Base-by-base conservation (phyloP, 2,113 vertebrate species). In the Lepisosteus oculatus region DNA sequence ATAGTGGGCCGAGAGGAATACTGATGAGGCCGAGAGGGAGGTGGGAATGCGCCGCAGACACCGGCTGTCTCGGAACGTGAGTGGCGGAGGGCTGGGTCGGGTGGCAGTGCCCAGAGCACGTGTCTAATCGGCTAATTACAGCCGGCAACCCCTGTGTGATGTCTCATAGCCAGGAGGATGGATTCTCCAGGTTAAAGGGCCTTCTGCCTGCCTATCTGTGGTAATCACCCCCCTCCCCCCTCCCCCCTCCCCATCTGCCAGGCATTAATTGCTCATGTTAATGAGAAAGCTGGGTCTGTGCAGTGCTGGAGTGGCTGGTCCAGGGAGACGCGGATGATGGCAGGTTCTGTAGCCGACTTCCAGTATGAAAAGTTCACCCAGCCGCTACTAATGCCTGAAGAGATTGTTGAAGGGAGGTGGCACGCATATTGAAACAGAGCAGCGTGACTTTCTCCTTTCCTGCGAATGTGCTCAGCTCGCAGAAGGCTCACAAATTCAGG, bases 361-460 rank as follows among this genome's bases (percentile, higher is more conserved):
- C 17, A 29, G 17, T 29, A 29, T 29, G 47, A 51, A 2, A 51
- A 51, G 5, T 9, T 6, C 5, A 9, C 47, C 47, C 47, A 51
- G 47, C 5, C 8, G 47, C 47, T 51, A 9, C 4, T 51, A 51
- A 9, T 51, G 47, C 0, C 17, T 51, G 47, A 6, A 51, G 4
- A 51, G 47, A 51, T 51, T 6, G 47, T 0, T 51, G 47, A 29
- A 29, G 17, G 17, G 17, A 29, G 47, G 47, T 51, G 47, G 47
- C 47, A 51, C 1, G 17, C 17, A 29, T 29, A 29, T 29, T 29
- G 59, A 3, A 4, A 70, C 11, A 70, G 13, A 55, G 41, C 41
- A 44, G 9, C 47, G 3, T 77, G 68, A 72, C 59, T 51, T 12
- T 14, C 51, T 51, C 17, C 14, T n/a, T 3, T 47, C 72, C 17